Evolutionary conservation across 2,888 invertebrate genomes (phyloP).

Genomic region (Trichogramma dendrolimi): DNA sequence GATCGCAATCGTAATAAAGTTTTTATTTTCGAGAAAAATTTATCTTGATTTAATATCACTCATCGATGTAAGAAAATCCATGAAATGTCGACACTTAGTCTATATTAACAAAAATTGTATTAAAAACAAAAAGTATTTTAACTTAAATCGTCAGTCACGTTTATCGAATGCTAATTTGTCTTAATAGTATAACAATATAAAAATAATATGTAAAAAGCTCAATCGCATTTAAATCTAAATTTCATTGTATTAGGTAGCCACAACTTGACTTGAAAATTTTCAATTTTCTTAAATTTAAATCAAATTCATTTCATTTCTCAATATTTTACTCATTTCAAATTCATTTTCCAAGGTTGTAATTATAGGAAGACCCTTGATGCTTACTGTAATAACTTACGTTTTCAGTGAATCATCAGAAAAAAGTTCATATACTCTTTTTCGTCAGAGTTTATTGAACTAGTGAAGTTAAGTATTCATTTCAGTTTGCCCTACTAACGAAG

Average conservation of each 20-base stretch:
- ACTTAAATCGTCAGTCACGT: neutral
- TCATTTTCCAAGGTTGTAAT: no score
- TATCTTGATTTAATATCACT: neutral
- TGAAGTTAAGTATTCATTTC: no score
- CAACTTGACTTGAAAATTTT: neutral
- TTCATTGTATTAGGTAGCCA: no score
- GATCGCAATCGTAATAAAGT: neutral
- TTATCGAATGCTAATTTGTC: neutral
- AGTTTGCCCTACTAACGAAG: no score
- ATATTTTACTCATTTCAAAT: no score
- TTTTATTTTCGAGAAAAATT: neutral
- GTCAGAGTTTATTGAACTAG: no score
- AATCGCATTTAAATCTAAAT: neutral
- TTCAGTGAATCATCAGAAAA: no score
- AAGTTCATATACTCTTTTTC: no score
- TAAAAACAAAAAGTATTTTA: neutral
- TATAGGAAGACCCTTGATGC: no score
- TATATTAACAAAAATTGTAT: neutral
- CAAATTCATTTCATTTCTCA: neutral
- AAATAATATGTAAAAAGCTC: neutral
- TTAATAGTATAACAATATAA: neutral
- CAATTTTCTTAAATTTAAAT: constrained; percentile 16
- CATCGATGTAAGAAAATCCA: neutral
- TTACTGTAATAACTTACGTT: no score
- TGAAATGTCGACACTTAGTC: neutral